phyloP scores from a whole-genome alignment of 2,113 vertebrate species.

The Diphyllodes magnificus region DNA sequence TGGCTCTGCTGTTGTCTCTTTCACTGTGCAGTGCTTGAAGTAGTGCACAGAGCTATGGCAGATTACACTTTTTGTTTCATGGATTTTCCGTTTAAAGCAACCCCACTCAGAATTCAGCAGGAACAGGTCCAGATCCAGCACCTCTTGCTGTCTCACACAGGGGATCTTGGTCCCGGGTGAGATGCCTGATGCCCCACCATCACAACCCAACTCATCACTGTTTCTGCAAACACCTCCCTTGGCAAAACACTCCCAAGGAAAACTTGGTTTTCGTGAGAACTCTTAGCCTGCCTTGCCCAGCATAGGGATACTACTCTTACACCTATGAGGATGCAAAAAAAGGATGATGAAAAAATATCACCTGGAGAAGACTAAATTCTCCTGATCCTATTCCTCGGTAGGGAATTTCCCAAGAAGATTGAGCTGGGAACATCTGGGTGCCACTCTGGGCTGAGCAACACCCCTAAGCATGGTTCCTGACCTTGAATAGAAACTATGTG shows the following conservation, averaged over 20 bases:
- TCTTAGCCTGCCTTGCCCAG: neutral
- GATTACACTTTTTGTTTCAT: neutral
- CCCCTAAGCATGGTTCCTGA: neutral
- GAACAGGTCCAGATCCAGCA: neutral
- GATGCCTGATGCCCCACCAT: fast-evolving
- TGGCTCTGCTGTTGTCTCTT: neutral
- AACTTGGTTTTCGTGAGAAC: fast-evolving
- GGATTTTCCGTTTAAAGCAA: neutral
- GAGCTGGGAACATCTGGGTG: neutral
- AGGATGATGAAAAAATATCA: neutral
- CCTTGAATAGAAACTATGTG: neutral
- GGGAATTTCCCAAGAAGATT: neutral
- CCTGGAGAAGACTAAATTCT: neutral
- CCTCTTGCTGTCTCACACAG: fast-evolving
- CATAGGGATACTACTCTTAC: neutral
- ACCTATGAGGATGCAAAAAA: too few relatives aligned
- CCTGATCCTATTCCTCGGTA: neutral
- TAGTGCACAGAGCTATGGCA: neutral
- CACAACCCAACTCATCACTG: neutral
- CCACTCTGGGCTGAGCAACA: fast-evolving
- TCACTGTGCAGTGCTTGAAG: neutral
- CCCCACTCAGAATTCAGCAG: neutral
- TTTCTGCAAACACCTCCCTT: neutral
- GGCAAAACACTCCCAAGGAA: neutral
- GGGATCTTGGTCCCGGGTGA: neutral